Evolutionary conservation across 2,797 vertebrate genomes (phyloP), one percentile per base, ranked within the genome.

Genomic region (Xyrichtys novacula): DNA sequence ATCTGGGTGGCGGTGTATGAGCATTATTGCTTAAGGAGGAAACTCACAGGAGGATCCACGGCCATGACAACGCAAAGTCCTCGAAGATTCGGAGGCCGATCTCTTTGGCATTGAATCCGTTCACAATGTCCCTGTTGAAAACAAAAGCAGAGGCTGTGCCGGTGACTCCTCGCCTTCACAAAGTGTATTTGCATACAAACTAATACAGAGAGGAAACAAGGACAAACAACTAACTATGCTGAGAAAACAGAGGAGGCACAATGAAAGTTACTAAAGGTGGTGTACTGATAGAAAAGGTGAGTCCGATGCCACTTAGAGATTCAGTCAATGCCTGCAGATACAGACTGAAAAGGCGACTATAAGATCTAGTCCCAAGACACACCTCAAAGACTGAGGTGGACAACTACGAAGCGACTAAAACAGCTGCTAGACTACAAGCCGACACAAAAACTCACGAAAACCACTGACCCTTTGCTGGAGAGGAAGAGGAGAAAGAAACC

Each of bases 41-140:
- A 39, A 96, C 96, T 96, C 87, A 98, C 96, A 93, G 1, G n/a
- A 98, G 91, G 73, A 98, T 97, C 96, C 96, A 98, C 0, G 93
- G 90, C 96, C 96, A 97, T 22, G 96, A 90, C 0, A 89, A 92
- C 0, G 95, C 95, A 63, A 98, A 96, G 70, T 98, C 96, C 83
- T 95, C 95, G 87, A 97, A 97, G 89, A 98, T 95, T 53, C 93
- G 92, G 23, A 95, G 66, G 0, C 93, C 92, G 0, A 97, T 52
- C 1, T 96, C 94, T 53, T 81, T 91, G 59, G 91, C 89, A 38
- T 88, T 93, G 56, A 94, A 93, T 36, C 91, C 56, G 0, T 76
- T 85, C 23, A 92, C 4, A 8, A 95, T 1, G 31, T 92, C 92
- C 8, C 94, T 95, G 19, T 57, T 12, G 42, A 74, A 58, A 47